Conservation (phyloP, 2,797 vertebrate genomes). For the Ctenochaetus hawaiiensis region DNA sequence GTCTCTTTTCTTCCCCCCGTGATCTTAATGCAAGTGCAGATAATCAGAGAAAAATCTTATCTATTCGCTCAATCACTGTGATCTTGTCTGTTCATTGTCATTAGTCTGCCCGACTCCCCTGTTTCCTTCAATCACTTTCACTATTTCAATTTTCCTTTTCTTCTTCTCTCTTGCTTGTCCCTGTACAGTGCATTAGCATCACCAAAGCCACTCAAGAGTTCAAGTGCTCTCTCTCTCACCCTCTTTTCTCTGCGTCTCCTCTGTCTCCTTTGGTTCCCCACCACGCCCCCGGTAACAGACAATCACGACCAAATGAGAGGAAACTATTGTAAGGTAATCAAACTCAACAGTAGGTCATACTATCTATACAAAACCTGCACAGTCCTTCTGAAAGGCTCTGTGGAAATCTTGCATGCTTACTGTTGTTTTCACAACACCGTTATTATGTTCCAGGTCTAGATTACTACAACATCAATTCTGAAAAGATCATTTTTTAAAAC, state of each 20-base stretch:
- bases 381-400: constrained; percentile 10
- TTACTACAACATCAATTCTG: not conserved
- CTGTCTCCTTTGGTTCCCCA: constrained; percentile 20
- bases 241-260: constrained; percentile 25
- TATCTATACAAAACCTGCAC: not conserved
- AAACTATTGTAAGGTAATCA: constrained; percentile 47
- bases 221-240: constrained; percentile 42
- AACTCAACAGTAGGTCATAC: constrained; percentile 21
- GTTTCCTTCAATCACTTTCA: constrained; percentile 59
- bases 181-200: constrained; percentile 55
- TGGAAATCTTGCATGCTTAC: not conserved
- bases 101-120: constrained; percentile 50
- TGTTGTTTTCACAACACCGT: not conserved
- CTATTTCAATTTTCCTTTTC: constrained; percentile 48
- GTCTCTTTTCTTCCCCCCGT: constrained; percentile 27
- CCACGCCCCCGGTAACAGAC: constrained; percentile 10
- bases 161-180: not conserved
- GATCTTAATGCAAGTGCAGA: constrained; percentile 54
- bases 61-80: constrained; percentile 66
- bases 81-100: constrained; percentile 60
- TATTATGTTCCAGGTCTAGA: not conserved
- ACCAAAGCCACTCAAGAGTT: constrained; percentile 60
- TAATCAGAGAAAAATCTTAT: constrained; percentile 70
- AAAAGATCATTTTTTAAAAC: no score
- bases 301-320: constrained; percentile 39